Evolutionary conservation across 2,113 vertebrate genomes (phyloP), one percentile per base, ranked within the genome.

Genomic region (Pionites leucogaster): DNA sequence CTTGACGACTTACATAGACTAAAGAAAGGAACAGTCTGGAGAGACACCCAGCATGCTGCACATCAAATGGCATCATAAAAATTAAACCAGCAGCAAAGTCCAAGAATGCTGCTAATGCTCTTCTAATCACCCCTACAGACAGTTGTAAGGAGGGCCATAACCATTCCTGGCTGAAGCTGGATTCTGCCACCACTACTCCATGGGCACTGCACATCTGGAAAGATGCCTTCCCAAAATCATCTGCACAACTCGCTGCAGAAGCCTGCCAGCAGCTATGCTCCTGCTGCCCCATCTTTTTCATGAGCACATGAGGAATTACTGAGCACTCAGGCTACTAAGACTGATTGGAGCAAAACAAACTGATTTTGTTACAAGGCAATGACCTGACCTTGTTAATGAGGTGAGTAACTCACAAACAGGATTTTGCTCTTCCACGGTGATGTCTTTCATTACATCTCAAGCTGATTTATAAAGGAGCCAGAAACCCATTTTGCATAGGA

Each of bases 331-430:
- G 82, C 80, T 63, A 81, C 86, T 68, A 68, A 74, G 88, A 75
- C 78, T 82, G 90, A 94, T 95, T 37, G 90, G 24, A 78, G 79
- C 75, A 94, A 96, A 95, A 88, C 71, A 94, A 95, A 93, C 79
- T 93, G 37, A 88, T 88, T 90, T 82, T 13, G 39, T 93, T 82
- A 59, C 71, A 82, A 88, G 72, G 69, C 90, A 94, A 86, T 28
- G 63, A 69, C 67, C 64, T 47, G 74, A 94, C 82, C 92, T 93
- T 12, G 1, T 76, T 93, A 92, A 90, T 2, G 0, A 74, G 3
- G 28, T 46, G 29, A 86, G 35, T 50, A 94, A 86, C 88, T 81
- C 8, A 0, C 68, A 81, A 86, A 74, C 55, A 71, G 44, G 76
- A 82, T 65, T 91, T 82, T 62, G n/a, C 60, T 82, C 81, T 89